A percentile compares a stretch with the other conserved stretches of the same genome.
These are phyloP conservation scores for Drosophila ananassae DNA, from an alignment of 1,140 invertebrate species.

Conservation along the genomic window DNA sequence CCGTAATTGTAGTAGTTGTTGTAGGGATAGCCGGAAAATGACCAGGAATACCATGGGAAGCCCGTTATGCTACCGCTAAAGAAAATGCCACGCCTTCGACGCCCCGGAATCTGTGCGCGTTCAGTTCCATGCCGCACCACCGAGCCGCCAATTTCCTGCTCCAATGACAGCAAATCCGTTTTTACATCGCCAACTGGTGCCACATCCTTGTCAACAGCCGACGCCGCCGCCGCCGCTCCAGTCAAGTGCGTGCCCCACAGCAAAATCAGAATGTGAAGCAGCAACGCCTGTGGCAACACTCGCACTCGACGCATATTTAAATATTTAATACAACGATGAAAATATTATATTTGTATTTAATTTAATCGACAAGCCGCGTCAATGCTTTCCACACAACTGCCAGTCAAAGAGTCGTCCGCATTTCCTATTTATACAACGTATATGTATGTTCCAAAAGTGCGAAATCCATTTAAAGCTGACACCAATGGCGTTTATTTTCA, in stretches of 20 bases:
- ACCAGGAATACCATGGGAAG: conserved; percentile 47
- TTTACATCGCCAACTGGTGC: conserved; percentile 75
- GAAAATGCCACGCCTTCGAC: conserved; percentile 53
- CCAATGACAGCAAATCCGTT: conserved; percentile 77
- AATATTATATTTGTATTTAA: conserved; percentile 65
- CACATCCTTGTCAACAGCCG: conserved; percentile 76
- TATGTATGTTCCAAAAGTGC: background rate
- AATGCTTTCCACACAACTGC: conserved; percentile 54
- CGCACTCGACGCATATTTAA: conserved; percentile 37
- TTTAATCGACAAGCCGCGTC: conserved; percentile 41
- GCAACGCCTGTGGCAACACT: conserved; percentile 34
- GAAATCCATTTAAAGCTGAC: conserved; percentile 39
- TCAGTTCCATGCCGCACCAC: conserved; percentile 9
- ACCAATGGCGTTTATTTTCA: conserved; percentile 40
- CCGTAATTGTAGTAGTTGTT: conserved; percentile 30
- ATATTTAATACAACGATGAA: conserved; percentile 46
- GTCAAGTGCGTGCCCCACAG: conserved; percentile 58
- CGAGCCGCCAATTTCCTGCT: conserved; percentile 79
- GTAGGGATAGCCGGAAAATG: conserved; percentile 27
- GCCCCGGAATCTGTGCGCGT: conserved; percentile 7
- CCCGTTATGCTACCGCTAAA: conserved; percentile 40
- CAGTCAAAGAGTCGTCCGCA: conserved; percentile 29
- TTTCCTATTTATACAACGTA: conserved; percentile 57
- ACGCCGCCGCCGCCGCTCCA: conserved; percentile 50
- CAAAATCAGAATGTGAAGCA: conserved; percentile 32